A percentile compares a stretch with the other conserved stretches of the same genome.
Evolutionary conservation across 92 coral and sea anemone genomes (phyloP).

Genomic region (Zoanthus sociatus): DNA sequence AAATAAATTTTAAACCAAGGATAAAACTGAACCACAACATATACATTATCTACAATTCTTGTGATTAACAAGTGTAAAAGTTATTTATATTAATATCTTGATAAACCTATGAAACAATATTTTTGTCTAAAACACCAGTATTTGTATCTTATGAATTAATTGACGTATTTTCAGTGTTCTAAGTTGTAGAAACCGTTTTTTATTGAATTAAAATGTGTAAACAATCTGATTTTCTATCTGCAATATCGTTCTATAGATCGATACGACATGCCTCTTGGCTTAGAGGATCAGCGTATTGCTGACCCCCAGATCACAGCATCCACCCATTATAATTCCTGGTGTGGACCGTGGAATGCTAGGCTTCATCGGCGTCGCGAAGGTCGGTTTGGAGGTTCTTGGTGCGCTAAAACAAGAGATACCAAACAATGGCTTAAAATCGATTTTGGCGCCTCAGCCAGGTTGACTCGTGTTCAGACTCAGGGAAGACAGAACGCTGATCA

Average conservation of each 20-base stretch:
- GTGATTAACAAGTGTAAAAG: no score
- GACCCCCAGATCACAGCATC: constrained; percentile 42
- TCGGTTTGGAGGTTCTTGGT: constrained; percentile 44
- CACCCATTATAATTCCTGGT: constrained; percentile 8
- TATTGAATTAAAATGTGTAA: no score
- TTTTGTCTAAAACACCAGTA: no score
- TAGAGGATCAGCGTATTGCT: constrained; percentile 36
- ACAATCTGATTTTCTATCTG: no score
- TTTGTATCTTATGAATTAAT: no score
- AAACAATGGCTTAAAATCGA: constrained; percentile 37
- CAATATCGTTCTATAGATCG: constrained; percentile 8
- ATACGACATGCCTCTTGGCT: constrained; percentile 37
- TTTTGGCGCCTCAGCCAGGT: constrained; percentile 36
- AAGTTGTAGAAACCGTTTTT: no score
- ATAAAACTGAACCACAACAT: no score
- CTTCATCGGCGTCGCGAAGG: constrained; percentile 34
- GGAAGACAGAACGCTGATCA: constrained; percentile 39
- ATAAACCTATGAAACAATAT: no score
- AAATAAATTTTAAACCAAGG: no score
- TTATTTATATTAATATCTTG: no score
- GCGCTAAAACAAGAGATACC: constrained; percentile 26
- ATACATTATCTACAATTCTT: no score
- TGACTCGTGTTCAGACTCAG: constrained; percentile 31
- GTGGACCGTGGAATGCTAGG: constrained; percentile 46
- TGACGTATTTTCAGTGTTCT: no score